These are phyloP conservation scores for Drosophila pseudotakahashii DNA, from an alignment of 2,888 invertebrate genomes.

Conservation along the genomic window DNA sequence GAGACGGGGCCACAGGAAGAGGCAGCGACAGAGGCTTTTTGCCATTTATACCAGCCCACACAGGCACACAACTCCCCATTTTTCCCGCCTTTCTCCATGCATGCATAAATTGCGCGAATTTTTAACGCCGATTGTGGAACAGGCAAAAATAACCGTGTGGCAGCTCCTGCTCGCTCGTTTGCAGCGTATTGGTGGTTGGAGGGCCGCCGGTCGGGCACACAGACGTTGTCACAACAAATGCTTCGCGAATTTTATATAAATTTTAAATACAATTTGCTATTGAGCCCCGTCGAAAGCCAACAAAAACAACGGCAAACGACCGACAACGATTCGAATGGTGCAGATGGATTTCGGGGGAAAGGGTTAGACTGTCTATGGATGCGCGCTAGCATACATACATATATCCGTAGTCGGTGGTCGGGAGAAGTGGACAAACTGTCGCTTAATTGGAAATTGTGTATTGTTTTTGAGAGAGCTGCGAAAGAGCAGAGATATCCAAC, in stretches of 20 bases:
- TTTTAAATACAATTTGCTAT: slow-evolving; percentile 79
- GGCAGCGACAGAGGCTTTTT: slow-evolving; percentile 56
- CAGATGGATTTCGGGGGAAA: slow-evolving; percentile 11
- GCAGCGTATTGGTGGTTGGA: background rate
- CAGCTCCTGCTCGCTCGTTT: background rate
- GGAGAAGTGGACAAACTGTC: slow-evolving; percentile 65
- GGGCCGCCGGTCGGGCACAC: slow-evolving; percentile 26
- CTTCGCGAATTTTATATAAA: slow-evolving; percentile 76
- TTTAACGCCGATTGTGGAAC: slow-evolving; percentile 76
- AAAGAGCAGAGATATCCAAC: slow-evolving; percentile 15
- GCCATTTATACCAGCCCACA: slow-evolving; percentile 34
- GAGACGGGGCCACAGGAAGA: slow-evolving; percentile 51
- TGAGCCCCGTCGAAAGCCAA: slow-evolving; percentile 59
- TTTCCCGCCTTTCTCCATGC: slow-evolving; percentile 59
- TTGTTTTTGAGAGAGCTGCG: slow-evolving; percentile 57
- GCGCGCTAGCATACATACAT: background rate
- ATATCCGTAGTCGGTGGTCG: background rate
- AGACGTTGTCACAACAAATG: slow-evolving; percentile 78
- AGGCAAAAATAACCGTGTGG: slow-evolving; percentile 69
- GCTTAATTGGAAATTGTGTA: slow-evolving; percentile 77
- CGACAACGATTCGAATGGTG: slow-evolving; percentile 2
- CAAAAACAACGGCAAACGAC: slow-evolving; percentile 34
- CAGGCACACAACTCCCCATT: slow-evolving; percentile 17
- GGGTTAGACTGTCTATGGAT: slow-evolving; percentile 32
- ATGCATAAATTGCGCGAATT: slow-evolving; percentile 78